A percentile compares a stretch with the other conserved stretches of the same genome.
phyloP scores from a whole-genome alignment of 2,113 vertebrate genomes.

The Labeo catla region DNA sequence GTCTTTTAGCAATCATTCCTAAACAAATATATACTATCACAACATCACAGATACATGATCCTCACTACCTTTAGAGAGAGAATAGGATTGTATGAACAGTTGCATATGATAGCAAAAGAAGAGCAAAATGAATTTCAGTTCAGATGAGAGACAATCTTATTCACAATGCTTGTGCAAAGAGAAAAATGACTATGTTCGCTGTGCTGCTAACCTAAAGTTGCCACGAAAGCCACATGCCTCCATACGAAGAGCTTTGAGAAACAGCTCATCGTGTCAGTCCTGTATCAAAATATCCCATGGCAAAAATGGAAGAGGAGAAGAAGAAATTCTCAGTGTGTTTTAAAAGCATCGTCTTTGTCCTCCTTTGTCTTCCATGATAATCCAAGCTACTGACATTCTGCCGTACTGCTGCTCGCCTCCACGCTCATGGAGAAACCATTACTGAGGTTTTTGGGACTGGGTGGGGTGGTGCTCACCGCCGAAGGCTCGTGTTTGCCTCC shows the following conservation, averaged over 20 bases:
- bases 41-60: constrained; percentile 68
- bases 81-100: constrained; percentile 15
- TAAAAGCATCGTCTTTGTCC: constrained; percentile 1
- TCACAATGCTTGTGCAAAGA: constrained; percentile 51
- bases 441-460: constrained; percentile 72
- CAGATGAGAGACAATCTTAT: constrained; percentile 44
- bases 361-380: constrained; percentile 20
- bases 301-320: constrained; percentile 36
- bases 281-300: constrained; percentile 43
- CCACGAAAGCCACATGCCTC: neutral
- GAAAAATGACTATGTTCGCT: neutral
- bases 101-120: constrained; percentile 46
- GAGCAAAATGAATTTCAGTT: constrained; percentile 37
- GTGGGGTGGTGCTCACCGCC: constrained; percentile 55
- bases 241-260: constrained; percentile 21
- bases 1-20: constrained; percentile 50
- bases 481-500: constrained; percentile 50
- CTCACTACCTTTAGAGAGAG: constrained; percentile 58
- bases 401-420: constrained; percentile 63
- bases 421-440: constrained; percentile 71
- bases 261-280: neutral
- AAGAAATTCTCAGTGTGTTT: constrained; percentile 23
- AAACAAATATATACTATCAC: constrained; percentile 64
- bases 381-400: constrained; percentile 67
- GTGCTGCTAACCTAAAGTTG: constrained; percentile 3